Evolutionary conservation across 2,888 invertebrate genomes (phyloP).

Genomic region (Drosophila pegasa): DNA sequence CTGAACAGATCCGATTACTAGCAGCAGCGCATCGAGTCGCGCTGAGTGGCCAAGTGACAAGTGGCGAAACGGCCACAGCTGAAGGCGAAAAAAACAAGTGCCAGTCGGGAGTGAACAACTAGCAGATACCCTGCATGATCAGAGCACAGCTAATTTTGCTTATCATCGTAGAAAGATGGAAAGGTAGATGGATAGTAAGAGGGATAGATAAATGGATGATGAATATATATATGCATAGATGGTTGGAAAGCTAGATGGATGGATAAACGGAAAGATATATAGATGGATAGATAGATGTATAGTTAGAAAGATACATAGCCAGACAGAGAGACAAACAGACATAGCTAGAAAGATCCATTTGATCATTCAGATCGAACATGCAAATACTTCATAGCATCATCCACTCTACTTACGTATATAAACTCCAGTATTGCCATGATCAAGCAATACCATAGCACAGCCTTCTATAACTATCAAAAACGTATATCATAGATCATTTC

Average conservation of each 20-base stretch:
- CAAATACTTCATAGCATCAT: too few relatives aligned
- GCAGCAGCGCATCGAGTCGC: constrained; percentile 41
- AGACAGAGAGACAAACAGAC: not conserved
- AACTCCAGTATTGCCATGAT: not conserved
- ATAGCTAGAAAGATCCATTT: not conserved
- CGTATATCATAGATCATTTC: constrained; percentile 1
- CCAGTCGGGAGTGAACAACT: not conserved
- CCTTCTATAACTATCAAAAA: not conserved
- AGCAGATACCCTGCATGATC: not conserved
- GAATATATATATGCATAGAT: not conserved
- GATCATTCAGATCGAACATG: not conserved
- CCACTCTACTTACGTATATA: too few relatives aligned
- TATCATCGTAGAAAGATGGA: too few relatives aligned
- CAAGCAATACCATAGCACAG: not conserved
- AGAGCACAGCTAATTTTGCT: too few relatives aligned
- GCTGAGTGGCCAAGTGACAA: constrained; percentile 62
- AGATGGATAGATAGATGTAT: not conserved
- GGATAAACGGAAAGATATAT: too few relatives aligned
- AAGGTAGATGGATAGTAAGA: not conserved
- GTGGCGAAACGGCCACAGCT: constrained; percentile 40
- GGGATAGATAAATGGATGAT: not conserved
- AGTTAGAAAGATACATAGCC: not conserved
- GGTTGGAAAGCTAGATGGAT: not conserved
- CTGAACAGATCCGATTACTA: constrained; percentile 74
- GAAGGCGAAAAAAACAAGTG: not conserved